Conservation (phyloP, 2,113 vertebrate species). For the Lonchura striata region DNA sequence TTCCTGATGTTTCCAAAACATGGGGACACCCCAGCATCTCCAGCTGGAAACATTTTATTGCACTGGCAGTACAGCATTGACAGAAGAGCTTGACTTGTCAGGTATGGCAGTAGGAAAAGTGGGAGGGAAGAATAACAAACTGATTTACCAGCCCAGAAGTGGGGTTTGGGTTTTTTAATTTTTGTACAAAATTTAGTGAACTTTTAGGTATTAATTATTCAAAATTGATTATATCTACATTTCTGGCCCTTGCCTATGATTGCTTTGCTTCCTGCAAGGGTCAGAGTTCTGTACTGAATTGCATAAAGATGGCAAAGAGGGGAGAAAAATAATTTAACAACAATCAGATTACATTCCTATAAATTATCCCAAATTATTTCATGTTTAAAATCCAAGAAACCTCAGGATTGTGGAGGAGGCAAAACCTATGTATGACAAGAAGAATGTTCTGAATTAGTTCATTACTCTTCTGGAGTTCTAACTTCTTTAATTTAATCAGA, state of each 20-base stretch:
- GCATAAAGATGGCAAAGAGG: background rate
- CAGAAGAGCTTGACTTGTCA: background rate
- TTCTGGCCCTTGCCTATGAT: background rate
- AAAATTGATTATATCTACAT: background rate
- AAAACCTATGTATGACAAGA: background rate
- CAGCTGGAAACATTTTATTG: background rate
- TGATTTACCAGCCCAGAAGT: background rate
- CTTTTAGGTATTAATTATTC: background rate
- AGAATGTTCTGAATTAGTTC: background rate
- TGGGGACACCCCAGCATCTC: background rate
- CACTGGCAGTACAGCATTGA: background rate
- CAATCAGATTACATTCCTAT: background rate
- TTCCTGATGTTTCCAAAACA: background rate
- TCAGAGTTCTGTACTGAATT: background rate
- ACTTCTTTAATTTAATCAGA: background rate
- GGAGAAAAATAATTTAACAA: background rate
- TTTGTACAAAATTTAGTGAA: background rate
- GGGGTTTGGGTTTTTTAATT: background rate
- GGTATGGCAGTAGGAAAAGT: background rate
- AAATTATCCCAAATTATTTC: background rate
- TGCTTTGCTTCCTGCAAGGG: background rate
- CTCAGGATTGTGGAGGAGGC: background rate
- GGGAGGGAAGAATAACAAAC: background rate
- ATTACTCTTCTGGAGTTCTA: background rate
- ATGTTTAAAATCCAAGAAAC: background rate